A percentile compares a stretch with the other conserved stretches of the same genome.
Evolutionary conservation across 2,888 invertebrate genomes (phyloP).

Genomic region (Cyaniris semiargus): DNA sequence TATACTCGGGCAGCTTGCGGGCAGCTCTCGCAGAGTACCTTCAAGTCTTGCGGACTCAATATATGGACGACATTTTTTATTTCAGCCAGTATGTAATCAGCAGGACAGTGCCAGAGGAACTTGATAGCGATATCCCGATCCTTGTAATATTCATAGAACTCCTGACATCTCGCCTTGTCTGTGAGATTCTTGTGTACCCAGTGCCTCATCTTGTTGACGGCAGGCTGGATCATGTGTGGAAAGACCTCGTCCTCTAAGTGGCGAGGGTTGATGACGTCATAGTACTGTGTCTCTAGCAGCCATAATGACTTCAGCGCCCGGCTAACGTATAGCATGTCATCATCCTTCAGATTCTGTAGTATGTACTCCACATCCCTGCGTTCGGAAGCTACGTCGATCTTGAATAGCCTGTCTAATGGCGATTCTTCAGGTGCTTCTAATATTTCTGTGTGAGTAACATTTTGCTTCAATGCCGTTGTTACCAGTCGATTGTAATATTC

Average conservation of each 20-base stretch:
- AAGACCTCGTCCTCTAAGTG: constrained; percentile 56
- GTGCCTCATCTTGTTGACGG: constrained; percentile 57
- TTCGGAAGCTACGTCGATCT: constrained; percentile 61
- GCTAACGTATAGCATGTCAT: constrained; percentile 62
- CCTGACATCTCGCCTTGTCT: constrained; percentile 50
- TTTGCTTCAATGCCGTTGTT: constrained; percentile 41
- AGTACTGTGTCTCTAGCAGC: constrained; percentile 51
- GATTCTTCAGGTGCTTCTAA: constrained; percentile 48
- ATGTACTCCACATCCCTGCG: constrained; percentile 54
- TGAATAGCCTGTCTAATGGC: constrained; percentile 57
- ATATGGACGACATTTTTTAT: constrained; percentile 48
- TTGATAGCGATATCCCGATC: constrained; percentile 50
- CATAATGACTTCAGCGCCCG: constrained; percentile 58
- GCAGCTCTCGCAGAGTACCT: constrained; percentile 54
- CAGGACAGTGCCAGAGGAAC: constrained; percentile 52
- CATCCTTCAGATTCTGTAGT: constrained; percentile 54
- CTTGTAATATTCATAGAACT: constrained; percentile 57
- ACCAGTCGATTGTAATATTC: constrained; percentile 52
- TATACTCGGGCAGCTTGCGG: constrained; percentile 52
- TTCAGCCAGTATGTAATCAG: constrained; percentile 50
- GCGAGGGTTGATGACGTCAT: constrained; percentile 54
- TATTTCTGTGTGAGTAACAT: constrained; percentile 40
- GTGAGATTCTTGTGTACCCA: constrained; percentile 52
- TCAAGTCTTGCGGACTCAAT: constrained; percentile 52
- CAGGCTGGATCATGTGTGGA: constrained; percentile 57